These are phyloP conservation scores for Apolygus lucorum DNA, from an alignment of 1,140 invertebrate genomes.

Conservation along the genomic window DNA sequence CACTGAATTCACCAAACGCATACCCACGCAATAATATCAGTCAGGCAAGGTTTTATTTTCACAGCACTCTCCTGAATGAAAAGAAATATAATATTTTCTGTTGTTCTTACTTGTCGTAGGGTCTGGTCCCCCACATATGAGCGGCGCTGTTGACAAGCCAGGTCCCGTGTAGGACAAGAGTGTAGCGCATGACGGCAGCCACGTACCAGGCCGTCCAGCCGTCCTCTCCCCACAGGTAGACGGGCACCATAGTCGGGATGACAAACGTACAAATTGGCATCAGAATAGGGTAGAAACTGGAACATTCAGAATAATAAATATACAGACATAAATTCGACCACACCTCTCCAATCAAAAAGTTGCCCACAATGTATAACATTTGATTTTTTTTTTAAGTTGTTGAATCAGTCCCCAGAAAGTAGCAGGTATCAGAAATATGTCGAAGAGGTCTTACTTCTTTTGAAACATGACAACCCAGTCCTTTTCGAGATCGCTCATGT, in stretches of 20 bases:
- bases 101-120: constrained; percentile 35
- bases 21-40: too few species aligned
- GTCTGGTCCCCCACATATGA: constrained; percentile 60
- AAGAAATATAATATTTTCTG: too few species aligned
- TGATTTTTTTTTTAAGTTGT: too few species aligned
- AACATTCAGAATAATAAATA: too few species aligned
- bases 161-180: constrained; percentile 61
- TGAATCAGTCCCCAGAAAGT: too few species aligned
- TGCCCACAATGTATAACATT: too few species aligned
- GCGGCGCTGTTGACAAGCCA: constrained; percentile 85
- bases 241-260: constrained; percentile 60
- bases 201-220: constrained; percentile 46
- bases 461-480: constrained; percentile 63
- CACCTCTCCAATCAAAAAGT: too few species aligned
- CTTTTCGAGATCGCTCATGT: constrained; percentile 67
- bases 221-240: constrained; percentile 60
- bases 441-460: constrained; percentile 46
- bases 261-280: constrained; percentile 67
- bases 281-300: constrained; percentile 59
- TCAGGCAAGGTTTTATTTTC: too few species aligned
- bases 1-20: too few species aligned
- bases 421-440: too few species aligned
- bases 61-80: too few species aligned
- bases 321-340: too few species aligned
- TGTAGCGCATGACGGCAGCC: constrained; percentile 57